Base-by-base conservation (phyloP, 2,888 invertebrate genomes). In the Drosophila nr. fundita region DNA sequence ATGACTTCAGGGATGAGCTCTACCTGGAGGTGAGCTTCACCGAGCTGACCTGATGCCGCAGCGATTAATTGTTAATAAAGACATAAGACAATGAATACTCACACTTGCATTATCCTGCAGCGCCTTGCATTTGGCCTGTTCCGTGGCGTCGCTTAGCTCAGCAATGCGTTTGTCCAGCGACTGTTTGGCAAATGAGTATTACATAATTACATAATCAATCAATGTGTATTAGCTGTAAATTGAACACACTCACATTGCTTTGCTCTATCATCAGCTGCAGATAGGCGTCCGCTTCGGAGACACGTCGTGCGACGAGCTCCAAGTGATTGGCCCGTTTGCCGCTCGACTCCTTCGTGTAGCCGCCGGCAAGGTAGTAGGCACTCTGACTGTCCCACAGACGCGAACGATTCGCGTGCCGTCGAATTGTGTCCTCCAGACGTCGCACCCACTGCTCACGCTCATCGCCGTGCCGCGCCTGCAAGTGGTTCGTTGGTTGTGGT, bases 371-470 rank as follows among this genome's bases (percentile, higher is more conserved):
- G 83, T 91, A 92, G 70, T 90, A 92, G 73, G 87, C 86, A 72
- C 83, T 91, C 79, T 92, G 92, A 82, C 89, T 91, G 75, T 93
- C 92, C 92, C 92, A 92, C 61, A 92, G 78, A 63, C 92, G 90
- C 58, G 85, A 89, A 91, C 95, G 94, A 91, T 94, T 95, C 59
- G 95, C 96, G 94, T 98, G 98, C 78, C 97, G 94, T 63, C 96
- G 94, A 92, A 99, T 99, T 42, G 98, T 98, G 92, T 98, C 98
- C 93, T 99, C 99, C 73, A 99, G 94, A 49, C 98, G 97, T 48
- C 97, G 95, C 67, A 99, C 97, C 99, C 99, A 99, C 82, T 96
- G 96, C 92, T 99, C 99, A 60, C 99, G 95, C 92, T 99, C 99
- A 63, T 97, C 97, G 18, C 97, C 96, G 93, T 99, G 98, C 83